Base-by-base conservation (phyloP, 1,140 invertebrate species). In the Heliconius eleuchia region DNA sequence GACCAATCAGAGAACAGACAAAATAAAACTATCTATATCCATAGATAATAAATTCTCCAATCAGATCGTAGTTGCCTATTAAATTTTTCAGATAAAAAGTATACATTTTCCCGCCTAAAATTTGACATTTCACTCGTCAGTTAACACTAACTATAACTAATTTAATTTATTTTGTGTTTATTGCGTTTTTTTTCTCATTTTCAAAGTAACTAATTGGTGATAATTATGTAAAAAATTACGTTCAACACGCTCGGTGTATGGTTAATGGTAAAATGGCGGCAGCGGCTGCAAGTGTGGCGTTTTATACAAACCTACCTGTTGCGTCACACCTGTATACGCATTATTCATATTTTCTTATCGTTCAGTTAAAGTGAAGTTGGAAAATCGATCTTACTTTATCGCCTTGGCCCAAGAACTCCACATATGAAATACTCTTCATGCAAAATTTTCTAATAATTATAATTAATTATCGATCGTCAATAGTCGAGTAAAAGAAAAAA, bases 251-350 rank as follows among this genome's bases (percentile, higher is more conserved):
- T 79, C 81, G 70, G 73, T 82, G 83, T 82, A 86, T 86, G 87
- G 83, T 87, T 81, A 85, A 84, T 85, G 81, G 74, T 85, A 92
- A 92, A 94, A 94, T 92, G 92, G 91, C 91, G 89, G 74, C 85
- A 81, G 73, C 74, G 60, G 74, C 78, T 82, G 84, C 80, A 82
- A 81, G 85, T 85, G 80, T 85, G 85, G 87, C 89, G 86, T 89
- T 92, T 88, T 94, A 94, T 94, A 94, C 85, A 84, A 84, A 80
- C 83, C 76, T 85, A 88, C 89, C 87, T 92, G 91, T 94, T 94
- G 87, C 91, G 90, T 94, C 91, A 92, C 87, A 86, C 85, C 84
- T 89, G 90, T 88, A 85, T 89, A 87, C 77, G 79, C 85, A 87
- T 90, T 88, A 89, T 88, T 88, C 87, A 88, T 89, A 90, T 86